Conservation (phyloP, 2,888 invertebrate species). For the Rhingia rostrata region DNA sequence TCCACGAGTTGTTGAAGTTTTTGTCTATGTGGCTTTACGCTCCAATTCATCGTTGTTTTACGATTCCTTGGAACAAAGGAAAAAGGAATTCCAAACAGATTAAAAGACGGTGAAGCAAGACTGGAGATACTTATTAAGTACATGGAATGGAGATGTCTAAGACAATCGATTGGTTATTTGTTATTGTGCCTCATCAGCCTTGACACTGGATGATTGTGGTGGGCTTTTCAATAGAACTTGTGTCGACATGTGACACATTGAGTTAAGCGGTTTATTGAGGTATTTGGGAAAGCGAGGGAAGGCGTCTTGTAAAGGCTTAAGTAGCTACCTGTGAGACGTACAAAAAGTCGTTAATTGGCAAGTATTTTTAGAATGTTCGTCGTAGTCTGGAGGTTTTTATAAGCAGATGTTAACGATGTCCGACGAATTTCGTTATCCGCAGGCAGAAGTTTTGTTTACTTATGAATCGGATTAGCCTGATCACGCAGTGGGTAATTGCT, state of each 20-base stretch:
- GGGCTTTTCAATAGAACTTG: background rate
- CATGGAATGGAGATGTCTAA: conserved; percentile 17
- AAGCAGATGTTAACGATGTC: too few relatives aligned
- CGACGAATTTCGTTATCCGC: too few relatives aligned
- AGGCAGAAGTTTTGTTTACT: too few relatives aligned
- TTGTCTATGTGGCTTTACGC: conserved; percentile 21
- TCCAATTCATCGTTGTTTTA: conserved; percentile 37
- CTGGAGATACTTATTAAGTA: conserved; percentile 18
- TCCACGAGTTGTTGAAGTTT: conserved; percentile 10
- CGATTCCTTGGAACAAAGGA: conserved; percentile 5
- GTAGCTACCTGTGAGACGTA: too few relatives aligned
- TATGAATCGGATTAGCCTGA: too few relatives aligned
- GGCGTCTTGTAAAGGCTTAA: too few relatives aligned
- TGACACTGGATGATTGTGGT: conserved; percentile 17
- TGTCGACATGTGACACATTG: background rate
- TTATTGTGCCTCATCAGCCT: conserved; percentile 30
- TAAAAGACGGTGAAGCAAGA: conserved; percentile 24
- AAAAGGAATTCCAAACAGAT: conserved; percentile 37
- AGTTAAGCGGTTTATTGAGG: background rate
- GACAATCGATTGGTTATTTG: conserved; percentile 30
- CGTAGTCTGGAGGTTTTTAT: too few relatives aligned
- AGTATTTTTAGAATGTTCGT: too few relatives aligned
- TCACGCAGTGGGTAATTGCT: too few relatives aligned
- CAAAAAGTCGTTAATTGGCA: too few relatives aligned
- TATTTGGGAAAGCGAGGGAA: background rate